Evolutionary conservation across 2,113 vertebrate species (phyloP), one percentile per base, ranked within the genome.

Genomic region (Todiramphus chloris): DNA sequence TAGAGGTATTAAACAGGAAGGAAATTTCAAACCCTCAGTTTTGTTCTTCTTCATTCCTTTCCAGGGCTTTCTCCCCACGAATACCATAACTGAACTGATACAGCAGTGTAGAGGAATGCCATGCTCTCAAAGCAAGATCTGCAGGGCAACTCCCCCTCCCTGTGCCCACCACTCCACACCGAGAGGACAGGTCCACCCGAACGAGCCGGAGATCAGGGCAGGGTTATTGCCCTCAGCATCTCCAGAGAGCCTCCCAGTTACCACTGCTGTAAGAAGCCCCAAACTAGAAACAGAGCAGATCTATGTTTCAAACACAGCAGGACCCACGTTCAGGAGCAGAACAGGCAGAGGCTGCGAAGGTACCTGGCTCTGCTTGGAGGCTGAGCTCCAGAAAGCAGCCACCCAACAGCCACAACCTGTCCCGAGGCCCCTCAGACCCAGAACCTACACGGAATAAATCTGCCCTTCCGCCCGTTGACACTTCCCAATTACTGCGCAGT

Each of bases 301-400:
- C 6, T 4, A 4, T 2, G 35, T 37, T 82, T 64, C 3, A 25
- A 46, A 41, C 4, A 7, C 55, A 20, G 80, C 1, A 43, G 68
- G 56, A 44, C 21, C 48, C 16, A 10, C 0, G 1, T 73, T 13
- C 7, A 3, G 1, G 44, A 12, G 35, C 10, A 48, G 41, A 3
- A 3, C 27, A 8, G 2, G 8, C 13, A 59, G 89, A 13, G 60
- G 89, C 77, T n/a, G 51, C 31, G 79, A 7, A 69, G 66, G 62
- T 1, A 48, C 46, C 51, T 19, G 69, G 70, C 64, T 67, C 78
- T 33, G 33, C 13, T 70, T 4, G 1, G 68, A 27, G 73, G 17
- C 51, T 16, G 30, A 27, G 53, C 53, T 44, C 55, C 3, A 20
- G 37, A 33, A 27, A 44, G 27, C 43, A 44, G 37, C 17, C 1